A percentile compares a stretch with the other conserved stretches of the same genome.
Conservation (phyloP, 1,140 invertebrate genomes). For the Atopsyche davidsoni region DNA sequence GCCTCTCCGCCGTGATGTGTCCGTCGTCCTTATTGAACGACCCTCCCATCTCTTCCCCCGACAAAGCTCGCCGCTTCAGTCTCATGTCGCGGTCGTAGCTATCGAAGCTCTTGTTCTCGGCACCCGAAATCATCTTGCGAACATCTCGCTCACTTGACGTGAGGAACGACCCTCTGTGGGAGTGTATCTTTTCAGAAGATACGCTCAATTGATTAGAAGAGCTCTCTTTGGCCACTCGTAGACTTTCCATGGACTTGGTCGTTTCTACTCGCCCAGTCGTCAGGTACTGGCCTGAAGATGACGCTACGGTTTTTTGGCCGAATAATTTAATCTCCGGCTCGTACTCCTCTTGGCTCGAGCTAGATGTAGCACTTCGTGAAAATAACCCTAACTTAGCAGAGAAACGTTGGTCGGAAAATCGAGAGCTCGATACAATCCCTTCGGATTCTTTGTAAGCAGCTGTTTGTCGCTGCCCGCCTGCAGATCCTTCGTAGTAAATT, state of each 20-base stretch:
- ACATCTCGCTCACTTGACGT: conserved; percentile 60
- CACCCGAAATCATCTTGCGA: conserved; percentile 43
- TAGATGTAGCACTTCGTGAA: conserved; percentile 56
- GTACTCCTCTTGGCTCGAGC: conserved; percentile 65
- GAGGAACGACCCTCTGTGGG: conserved; percentile 49
- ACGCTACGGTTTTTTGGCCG: conserved; percentile 40
- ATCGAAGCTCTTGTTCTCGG: conserved; percentile 53
- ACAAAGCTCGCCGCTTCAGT: conserved; percentile 53
- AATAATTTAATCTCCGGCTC: conserved; percentile 48
- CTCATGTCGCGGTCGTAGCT: conserved; percentile 52
- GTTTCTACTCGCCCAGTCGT: conserved; percentile 54
- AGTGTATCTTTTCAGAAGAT: conserved; percentile 41
- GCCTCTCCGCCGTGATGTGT: conserved; percentile 52
- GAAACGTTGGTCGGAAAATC: conserved; percentile 47
- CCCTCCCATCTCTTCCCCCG: conserved; percentile 51
- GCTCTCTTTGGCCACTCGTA: conserved; percentile 50
- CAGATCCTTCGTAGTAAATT: conserved; percentile 22
- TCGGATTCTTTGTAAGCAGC: conserved; percentile 37
- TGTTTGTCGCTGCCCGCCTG: conserved; percentile 33
- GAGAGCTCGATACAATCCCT: conserved; percentile 41
- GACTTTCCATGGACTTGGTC: conserved; percentile 64
- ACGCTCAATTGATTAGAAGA: conserved; percentile 42
- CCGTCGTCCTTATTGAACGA: conserved; percentile 34
- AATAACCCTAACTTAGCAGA: conserved; percentile 54
- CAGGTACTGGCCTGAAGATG: conserved; percentile 50